phyloP scores from a whole-genome alignment of 2,888 invertebrate species.

The Orgyia antiqua region DNA sequence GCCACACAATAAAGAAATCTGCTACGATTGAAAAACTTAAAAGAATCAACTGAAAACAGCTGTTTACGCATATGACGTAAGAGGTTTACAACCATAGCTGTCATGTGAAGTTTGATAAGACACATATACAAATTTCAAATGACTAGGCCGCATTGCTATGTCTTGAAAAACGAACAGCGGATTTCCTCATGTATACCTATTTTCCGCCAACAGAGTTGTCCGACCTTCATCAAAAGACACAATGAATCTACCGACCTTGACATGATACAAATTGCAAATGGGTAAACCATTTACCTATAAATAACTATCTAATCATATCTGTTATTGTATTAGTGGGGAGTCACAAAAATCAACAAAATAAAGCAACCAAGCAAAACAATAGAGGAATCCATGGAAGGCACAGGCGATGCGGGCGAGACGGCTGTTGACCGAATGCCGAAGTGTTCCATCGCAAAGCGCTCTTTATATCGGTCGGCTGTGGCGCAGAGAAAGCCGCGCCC shows the following conservation, averaged over 20 bases:
- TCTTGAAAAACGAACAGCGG: slow-evolving; percentile 69
- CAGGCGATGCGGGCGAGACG: slow-evolving; percentile 71
- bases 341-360: slow-evolving; percentile 42
- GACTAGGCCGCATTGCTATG: slow-evolving; percentile 43
- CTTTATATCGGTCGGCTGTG: slow-evolving; percentile 69
- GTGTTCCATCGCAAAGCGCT: slow-evolving; percentile 68
- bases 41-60: slow-evolving; percentile 33
- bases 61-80: slow-evolving; percentile 44
- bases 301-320: slow-evolving; percentile 55
- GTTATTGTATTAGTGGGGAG: slow-evolving; percentile 62
- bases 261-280: slow-evolving; percentile 62
- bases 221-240: slow-evolving; percentile 73
- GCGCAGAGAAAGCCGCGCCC: slow-evolving; percentile 74
- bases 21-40: slow-evolving; percentile 36
- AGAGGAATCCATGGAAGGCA: slow-evolving; percentile 45
- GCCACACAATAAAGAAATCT: slow-evolving; percentile 56
- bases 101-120: slow-evolving; percentile 35
- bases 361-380: slow-evolving; percentile 52
- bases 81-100: slow-evolving; percentile 33
- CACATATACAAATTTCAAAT: slow-evolving; percentile 30
- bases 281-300: slow-evolving; percentile 65
- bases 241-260: slow-evolving; percentile 74
- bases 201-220: slow-evolving; percentile 65
- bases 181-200: slow-evolving; percentile 65
- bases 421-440: slow-evolving; percentile 76